These are phyloP conservation scores for Thalassoma bifasciatum DNA, from an alignment of 2,113 vertebrate genomes.

Conservation along the genomic window DNA sequence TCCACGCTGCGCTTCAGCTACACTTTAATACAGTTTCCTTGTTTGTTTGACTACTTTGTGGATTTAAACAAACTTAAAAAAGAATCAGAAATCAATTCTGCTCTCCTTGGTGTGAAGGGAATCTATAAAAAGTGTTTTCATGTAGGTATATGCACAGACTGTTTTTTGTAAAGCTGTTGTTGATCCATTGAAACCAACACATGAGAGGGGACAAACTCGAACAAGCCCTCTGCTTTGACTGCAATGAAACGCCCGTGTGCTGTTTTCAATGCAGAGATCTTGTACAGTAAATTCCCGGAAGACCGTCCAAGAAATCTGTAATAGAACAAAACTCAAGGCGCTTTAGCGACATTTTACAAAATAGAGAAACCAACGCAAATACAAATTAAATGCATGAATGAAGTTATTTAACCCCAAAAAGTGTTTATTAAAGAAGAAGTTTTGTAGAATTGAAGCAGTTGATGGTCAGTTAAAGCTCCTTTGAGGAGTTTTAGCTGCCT, in stretches of 20 bases:
- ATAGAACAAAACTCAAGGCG: too few relatives aligned
- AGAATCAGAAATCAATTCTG: slow-evolving; percentile 42
- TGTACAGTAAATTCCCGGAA: slow-evolving; percentile 7
- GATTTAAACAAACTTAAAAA: slow-evolving; percentile 54
- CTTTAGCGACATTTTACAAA: too few relatives aligned
- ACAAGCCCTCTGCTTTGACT: slow-evolving; percentile 22
- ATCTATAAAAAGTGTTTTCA: slow-evolving; percentile 33
- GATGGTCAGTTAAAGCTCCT: too few relatives aligned
- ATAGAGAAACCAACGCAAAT: slow-evolving; percentile 17
- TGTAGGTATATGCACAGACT: neutral
- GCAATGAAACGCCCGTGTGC: neutral
- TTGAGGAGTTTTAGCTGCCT: too few relatives aligned
- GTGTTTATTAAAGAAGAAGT: too few relatives aligned
- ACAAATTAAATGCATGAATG: too few relatives aligned
- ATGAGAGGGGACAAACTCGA: slow-evolving; percentile 15
- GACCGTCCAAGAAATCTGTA: neutral
- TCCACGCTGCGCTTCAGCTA: neutral
- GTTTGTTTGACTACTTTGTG: slow-evolving; percentile 46
- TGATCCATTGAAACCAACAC: slow-evolving; percentile 35
- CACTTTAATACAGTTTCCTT: slow-evolving; percentile 28
- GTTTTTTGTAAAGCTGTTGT: slow-evolving; percentile 33
- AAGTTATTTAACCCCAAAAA: too few relatives aligned
- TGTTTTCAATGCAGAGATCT: slow-evolving; percentile 12
- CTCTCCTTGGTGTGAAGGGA: slow-evolving; percentile 25
- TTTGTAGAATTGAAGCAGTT: too few relatives aligned